Conservation (phyloP, 2,888 invertebrate genomes). For the Sicus ferrugineus region DNA sequence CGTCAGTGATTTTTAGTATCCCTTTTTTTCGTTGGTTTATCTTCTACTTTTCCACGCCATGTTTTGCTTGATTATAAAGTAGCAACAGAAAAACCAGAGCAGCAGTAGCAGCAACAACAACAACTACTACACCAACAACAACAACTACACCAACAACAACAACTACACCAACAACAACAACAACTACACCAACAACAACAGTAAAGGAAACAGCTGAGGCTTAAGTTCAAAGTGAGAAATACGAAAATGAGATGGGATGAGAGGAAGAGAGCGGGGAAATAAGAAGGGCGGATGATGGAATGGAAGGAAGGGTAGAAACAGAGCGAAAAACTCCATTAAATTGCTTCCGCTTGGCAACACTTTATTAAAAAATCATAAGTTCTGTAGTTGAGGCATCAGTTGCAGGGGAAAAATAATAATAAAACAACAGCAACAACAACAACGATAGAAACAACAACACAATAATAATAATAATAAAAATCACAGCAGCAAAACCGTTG, state of each 20-base stretch:
- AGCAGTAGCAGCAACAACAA: neutral
- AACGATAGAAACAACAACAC: slow-evolving; percentile 14
- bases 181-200: neutral
- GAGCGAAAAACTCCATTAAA: slow-evolving; percentile 39
- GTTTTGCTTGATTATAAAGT: slow-evolving; percentile 12
- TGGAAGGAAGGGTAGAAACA: neutral
- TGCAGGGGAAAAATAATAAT: neutral
- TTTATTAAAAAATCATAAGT: slow-evolving; percentile 42
- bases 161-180: neutral
- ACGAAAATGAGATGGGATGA: neutral
- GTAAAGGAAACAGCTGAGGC: slow-evolving; percentile 9
- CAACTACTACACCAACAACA: neutral
- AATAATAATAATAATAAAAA: neutral
- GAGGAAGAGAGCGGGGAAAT: neutral
- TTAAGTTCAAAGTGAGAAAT: slow-evolving; percentile 15
- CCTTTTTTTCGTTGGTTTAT: neutral
- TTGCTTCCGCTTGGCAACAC: slow-evolving; percentile 41
- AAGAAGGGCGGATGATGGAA: neutral
- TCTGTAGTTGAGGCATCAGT: slow-evolving; percentile 30
- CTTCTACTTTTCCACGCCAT: neutral
- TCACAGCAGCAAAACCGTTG: neutral
- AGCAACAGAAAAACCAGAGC: neutral
- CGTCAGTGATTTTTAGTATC: neutral
- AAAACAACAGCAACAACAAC: neutral
- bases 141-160: neutral